Percentiles rank a stretch among this genome's conserved stretches.
These are phyloP conservation scores for Actinostola sp. DNA, from an alignment of 92 coral and sea anemone species.

Conservation along the genomic window DNA sequence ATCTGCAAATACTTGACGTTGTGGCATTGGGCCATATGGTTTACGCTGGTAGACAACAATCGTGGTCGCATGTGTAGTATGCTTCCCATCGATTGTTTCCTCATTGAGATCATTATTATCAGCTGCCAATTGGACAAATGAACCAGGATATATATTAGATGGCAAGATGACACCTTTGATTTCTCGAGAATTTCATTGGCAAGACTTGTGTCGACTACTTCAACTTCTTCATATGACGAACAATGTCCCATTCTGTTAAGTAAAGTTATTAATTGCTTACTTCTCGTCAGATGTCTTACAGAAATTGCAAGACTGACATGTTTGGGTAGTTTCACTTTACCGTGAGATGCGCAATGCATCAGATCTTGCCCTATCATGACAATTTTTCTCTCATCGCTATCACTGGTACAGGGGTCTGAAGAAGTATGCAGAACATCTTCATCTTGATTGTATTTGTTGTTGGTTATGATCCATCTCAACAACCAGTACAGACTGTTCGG, in stretches of 20 bases:
- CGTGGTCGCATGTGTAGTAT: slow-evolving; percentile 52
- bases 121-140: slow-evolving; percentile 47
- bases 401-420: slow-evolving; percentile 10
- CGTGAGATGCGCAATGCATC: slow-evolving; percentile 20
- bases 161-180: slow-evolving; percentile 36
- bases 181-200: slow-evolving; percentile 23
- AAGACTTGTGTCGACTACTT: slow-evolving; percentile 24
- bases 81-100: slow-evolving; percentile 49
- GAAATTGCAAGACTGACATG: slow-evolving; percentile 37
- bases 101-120: slow-evolving; percentile 46
- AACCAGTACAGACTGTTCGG: slow-evolving; percentile 29
- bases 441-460: slow-evolving; percentile 24
- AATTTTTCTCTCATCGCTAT: slow-evolving; percentile 26
- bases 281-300: slow-evolving; percentile 43
- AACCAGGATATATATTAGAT: slow-evolving; percentile 39
- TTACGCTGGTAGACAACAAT: slow-evolving; percentile 26
- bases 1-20: slow-evolving; percentile 7
- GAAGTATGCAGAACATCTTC: slow-evolving; percentile 3
- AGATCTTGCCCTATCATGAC: slow-evolving; percentile 25
- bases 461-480: slow-evolving; percentile 32
- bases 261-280: slow-evolving; percentile 34
- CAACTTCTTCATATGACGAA: slow-evolving; percentile 30
- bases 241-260: slow-evolving; percentile 52
- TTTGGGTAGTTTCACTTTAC: slow-evolving; percentile 44
- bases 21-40: slow-evolving; percentile 1